A percentile compares a stretch with the other conserved stretches of the same genome.
Conservation (phyloP, 2,797 vertebrate genomes). For the Thunnus albacares region DNA sequence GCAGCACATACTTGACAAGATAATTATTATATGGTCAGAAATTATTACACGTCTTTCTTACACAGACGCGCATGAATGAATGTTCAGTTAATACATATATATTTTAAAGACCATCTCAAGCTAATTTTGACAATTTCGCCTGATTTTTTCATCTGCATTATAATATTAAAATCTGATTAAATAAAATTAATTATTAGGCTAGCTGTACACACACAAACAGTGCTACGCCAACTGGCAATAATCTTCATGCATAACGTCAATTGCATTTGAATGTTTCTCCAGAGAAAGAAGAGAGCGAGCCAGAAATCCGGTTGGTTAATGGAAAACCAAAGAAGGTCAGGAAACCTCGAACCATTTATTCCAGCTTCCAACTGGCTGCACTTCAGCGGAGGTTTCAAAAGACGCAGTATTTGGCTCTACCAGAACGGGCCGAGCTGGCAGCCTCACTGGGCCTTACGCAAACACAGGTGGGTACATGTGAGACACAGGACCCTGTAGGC, state of each 20-base stretch:
- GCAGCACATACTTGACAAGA: conserved; percentile 3
- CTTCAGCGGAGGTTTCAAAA: conserved; percentile 97
- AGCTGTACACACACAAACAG: background rate
- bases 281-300: conserved; percentile 98
- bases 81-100: background rate
- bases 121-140: background rate
- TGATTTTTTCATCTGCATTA: rapidly evolving
- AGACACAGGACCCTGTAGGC: background rate
- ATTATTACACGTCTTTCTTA: background rate
- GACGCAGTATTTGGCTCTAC: conserved; percentile 97
- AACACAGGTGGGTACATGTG: conserved; percentile 90
- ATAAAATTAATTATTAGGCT: background rate
- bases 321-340: conserved; percentile 99
- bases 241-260: conserved; percentile 5
- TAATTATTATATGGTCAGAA: conserved; percentile 1
- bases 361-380: conserved; percentile 97
- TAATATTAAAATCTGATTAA: background rate
- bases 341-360: conserved; percentile 98
- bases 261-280: conserved; percentile 52
- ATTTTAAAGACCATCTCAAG: background rate
- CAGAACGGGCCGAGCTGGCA: conserved; percentile 96
- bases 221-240: background rate
- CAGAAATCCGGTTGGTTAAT: conserved; percentile 97
- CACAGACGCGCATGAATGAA: background rate
- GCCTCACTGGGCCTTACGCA: conserved; percentile 97